Conservation (phyloP, 2,888 invertebrate genomes). For the Aphodius granarius region DNA sequence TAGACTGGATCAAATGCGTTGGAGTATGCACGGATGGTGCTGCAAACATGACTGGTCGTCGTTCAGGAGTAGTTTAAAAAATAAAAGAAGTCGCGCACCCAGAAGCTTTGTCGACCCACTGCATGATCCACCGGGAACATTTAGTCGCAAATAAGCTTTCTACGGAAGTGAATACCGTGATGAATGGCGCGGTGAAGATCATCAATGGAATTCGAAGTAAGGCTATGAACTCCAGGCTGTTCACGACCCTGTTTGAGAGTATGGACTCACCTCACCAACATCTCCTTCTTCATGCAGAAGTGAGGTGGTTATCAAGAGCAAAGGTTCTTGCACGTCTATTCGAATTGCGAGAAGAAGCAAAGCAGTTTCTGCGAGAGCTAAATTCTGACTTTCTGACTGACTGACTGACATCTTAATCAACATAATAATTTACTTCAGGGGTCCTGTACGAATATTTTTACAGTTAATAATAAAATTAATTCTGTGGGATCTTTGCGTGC, state of each 20-base stretch:
- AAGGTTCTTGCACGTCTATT: slow-evolving; percentile 20
- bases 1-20: slow-evolving; percentile 35
- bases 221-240: slow-evolving; percentile 19
- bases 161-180: slow-evolving; percentile 19
- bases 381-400: slow-evolving; percentile 18
- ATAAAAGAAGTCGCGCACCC: slow-evolving; percentile 20
- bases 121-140: slow-evolving; percentile 27
- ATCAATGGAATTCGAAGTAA: slow-evolving; percentile 27
- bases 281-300: slow-evolving; percentile 26
- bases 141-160: slow-evolving; percentile 24
- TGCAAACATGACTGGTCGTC: slow-evolving; percentile 32
- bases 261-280: slow-evolving; percentile 26
- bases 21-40: slow-evolving; percentile 37
- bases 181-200: slow-evolving; percentile 22
- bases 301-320: slow-evolving; percentile 24
- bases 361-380: slow-evolving; percentile 25
- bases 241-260: background rate
- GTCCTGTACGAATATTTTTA: too few species aligned
- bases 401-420: slow-evolving; percentile 18
- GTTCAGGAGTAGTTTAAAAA: slow-evolving; percentile 16
- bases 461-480: too few species aligned
- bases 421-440: slow-evolving; percentile 22
- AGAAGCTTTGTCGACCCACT: slow-evolving; percentile 26
- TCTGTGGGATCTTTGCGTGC: too few species aligned
- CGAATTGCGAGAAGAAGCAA: slow-evolving; percentile 27